Base-by-base conservation (phyloP, 1,140 invertebrate genomes). In the Amphibalanus amphitrite region DNA sequence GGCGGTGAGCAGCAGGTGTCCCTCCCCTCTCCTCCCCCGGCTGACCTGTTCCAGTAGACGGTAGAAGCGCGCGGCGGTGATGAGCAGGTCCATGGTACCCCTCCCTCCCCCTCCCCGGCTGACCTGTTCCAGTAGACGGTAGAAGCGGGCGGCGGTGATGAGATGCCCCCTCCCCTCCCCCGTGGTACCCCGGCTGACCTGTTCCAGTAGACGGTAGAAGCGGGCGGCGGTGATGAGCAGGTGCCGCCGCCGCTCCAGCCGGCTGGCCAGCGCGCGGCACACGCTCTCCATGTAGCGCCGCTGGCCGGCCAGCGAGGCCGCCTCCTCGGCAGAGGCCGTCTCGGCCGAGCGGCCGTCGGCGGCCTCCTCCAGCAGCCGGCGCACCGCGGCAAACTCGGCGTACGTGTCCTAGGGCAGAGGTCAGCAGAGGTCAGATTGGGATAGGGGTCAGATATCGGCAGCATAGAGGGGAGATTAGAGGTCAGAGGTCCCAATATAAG, bases 261-360 rank as follows among this genome's bases (percentile, higher is more conserved):
- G 82, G 29, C 84, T 85, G 0, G 89, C 89, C 77, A 90, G 91
- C 76, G 86, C 89, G 70, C 88, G 83, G 75, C 87, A 89, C 0
- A 90, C 86, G 73, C 89, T 90, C 79, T 91, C 87, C 89, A 91
- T 90, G 77, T 88, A 88, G 75, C 88, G 87, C 73, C 85, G 82
- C 73, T 88, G 87, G 0, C 85, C 86, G 23, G 85, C 80, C 10
- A 89, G 77, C 77, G 88, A 80, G 74, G 29, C 80, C 79, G 33
- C 84, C 83, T 28, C 82, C 80, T 65, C 80, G 81, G 0, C 82
- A 77, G 15, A 87, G 79, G 38, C 77, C 79, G 67, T 87, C 8
- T 75, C 75, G 29, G 33, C 33, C 33, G 33, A 38, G 33, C 33
- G 15, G 4, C 33, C 33, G 4, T 38, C 33, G 79, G 33, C 77